A percentile compares a stretch with the other conserved stretches of the same genome.
Evolutionary conservation across 2,797 vertebrate species (phyloP).

Genomic region (Neopelma chrysocephalum): DNA sequence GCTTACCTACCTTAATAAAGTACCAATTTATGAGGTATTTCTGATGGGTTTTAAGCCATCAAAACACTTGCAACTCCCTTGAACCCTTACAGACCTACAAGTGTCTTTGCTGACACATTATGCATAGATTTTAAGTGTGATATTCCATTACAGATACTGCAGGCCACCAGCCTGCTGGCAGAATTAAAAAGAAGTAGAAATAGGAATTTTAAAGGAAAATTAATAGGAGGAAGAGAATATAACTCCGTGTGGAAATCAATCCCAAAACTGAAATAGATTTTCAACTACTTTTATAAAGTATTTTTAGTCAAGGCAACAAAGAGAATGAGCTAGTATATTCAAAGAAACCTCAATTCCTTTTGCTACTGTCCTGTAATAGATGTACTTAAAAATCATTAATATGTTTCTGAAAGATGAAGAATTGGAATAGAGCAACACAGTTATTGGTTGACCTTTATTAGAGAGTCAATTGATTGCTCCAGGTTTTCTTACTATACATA

Average conservation of each 20-base stretch:
- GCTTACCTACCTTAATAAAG: neutral
- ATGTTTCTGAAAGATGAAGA: neutral
- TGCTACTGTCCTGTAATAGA: neutral
- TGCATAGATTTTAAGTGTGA: slow-evolving; percentile 23
- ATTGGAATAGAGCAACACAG: neutral
- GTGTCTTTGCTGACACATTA: neutral
- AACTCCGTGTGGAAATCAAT: rapidly evolving
- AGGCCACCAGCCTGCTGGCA: slow-evolving; percentile 2
- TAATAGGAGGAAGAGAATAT: neutral
- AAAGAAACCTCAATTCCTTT: neutral
- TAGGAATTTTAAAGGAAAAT: slow-evolving; percentile 22
- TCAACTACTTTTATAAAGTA: neutral
- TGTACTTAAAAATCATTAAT: slow-evolving; percentile 23
- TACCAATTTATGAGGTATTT: neutral
- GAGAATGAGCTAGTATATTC: neutral
- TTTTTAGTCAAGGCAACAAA: neutral
- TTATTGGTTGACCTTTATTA: neutral
- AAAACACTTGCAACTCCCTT: neutral
- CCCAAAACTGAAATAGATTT: neutral
- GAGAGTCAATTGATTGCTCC: neutral
- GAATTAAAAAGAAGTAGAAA: slow-evolving; percentile 25
- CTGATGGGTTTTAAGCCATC: neutral
- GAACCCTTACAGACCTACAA: slow-evolving; percentile 1
- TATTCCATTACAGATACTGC: slow-evolving; percentile 18
- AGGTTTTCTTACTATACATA: slow-evolving; percentile 19